These are phyloP conservation scores for Zoroaster sp. DNA, from an alignment of 53 echinoderm and acorn worm species.

Conservation along the genomic window DNA sequence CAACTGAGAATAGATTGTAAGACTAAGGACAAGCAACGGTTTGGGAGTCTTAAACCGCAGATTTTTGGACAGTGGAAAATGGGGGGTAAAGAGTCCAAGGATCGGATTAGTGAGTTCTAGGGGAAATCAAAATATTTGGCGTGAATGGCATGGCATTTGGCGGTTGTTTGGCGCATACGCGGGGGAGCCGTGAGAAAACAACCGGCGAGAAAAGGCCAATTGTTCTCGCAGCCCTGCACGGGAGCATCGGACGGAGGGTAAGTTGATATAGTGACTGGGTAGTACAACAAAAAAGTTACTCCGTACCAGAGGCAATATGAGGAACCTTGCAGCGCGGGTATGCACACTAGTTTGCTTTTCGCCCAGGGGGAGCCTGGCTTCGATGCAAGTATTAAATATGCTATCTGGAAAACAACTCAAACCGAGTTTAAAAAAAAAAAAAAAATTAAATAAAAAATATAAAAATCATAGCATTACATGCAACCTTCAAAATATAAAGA, in stretches of 20 bases:
- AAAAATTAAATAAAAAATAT: background rate
- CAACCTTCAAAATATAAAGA: background rate
- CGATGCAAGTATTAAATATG: background rate
- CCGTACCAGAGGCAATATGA: background rate
- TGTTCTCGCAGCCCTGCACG: slow-evolving; percentile 38
- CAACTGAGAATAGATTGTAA: background rate
- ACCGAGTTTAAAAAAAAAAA: too few relatives aligned
- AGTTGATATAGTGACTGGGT: slow-evolving; percentile 10
- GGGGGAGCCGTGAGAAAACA: slow-evolving; percentile 54
- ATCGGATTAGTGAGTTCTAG: slow-evolving; percentile 51
- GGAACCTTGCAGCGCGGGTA: background rate
- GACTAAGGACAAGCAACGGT: background rate
- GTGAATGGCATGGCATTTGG: slow-evolving; percentile 52
- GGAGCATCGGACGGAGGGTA: slow-evolving; percentile 22
- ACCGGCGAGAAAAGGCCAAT: slow-evolving; percentile 26
- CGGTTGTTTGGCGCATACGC: slow-evolving; percentile 34
- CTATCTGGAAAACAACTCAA: background rate
- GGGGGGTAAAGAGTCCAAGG: background rate
- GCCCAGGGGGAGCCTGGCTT: background rate
- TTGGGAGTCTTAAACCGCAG: slow-evolving; percentile 1
- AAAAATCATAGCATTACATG: background rate
- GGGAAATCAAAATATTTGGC: slow-evolving; percentile 61
- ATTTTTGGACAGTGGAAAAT: background rate
- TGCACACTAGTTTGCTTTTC: background rate
- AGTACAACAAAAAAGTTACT: background rate